Base-by-base conservation (phyloP, 2,797 vertebrate genomes). In the Eidolon dupreanum region DNA sequence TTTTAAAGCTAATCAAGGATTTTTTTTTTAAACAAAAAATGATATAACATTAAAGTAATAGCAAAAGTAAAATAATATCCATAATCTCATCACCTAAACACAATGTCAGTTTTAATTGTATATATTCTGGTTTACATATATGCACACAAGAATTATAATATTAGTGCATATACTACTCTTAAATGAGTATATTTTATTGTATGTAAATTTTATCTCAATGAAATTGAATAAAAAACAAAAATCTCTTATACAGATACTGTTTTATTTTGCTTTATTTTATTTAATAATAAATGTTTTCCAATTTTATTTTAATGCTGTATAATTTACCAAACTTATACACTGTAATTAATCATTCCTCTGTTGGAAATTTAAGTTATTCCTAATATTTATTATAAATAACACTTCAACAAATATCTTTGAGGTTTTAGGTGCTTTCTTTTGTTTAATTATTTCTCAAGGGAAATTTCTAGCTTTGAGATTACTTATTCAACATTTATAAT, bases 391-490 rank as follows among this genome's bases (percentile, higher is more conserved):
- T 91, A 20, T 66, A 74, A 90, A 55, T 77, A 92, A 78, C 1
- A 53, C 24, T 74, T 28, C 13, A 92, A 15, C 87, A 83, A 90
- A 63, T 46, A 59, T 65, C 19, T 43, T 77, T 92, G 66, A 93
- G 33, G 16, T 68, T 96, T 83, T 94, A 84, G 24, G 22, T 90
- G 13, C 41, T 95, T 94, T 77, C 46, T 81, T 84, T 70, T 94
- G 41, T 88, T 94, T 84, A 87, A 86, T 77, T 90, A 95, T 88
- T 95, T 93, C 66, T 74, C 77, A 91, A 38, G n/a, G 46, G 85
- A 90, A 73, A 88, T 75, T 90, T 95, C 70, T 63, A 96, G 63
- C 65, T 94, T 20, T 96, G 88, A 94, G 68, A 65, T 94, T 86
- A 87, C 82, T 79, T 86, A n/a, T n/a, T n/a, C n/a, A 89, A 59